Base-by-base conservation (phyloP, 2,888 invertebrate species). In the Amaurobius ferox region DNA sequence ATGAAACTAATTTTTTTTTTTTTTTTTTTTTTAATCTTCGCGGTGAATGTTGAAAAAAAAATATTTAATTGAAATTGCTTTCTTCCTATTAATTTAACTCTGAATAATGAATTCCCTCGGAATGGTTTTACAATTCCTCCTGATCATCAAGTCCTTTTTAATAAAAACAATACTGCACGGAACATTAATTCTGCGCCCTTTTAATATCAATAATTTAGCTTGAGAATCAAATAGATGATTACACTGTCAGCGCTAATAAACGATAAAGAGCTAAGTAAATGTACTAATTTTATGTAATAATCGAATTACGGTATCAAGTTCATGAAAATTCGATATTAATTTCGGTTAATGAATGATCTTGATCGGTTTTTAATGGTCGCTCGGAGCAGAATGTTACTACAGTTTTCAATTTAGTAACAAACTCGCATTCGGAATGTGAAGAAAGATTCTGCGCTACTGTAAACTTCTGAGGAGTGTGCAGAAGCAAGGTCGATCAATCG, bases 41-140 rank as follows among this genome's bases (percentile, higher is more conserved):
- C 1, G 23, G 23, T 23, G 23, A 55, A 9, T 16, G n/a, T 16
- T 44, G 7, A 7, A 16, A 44, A 13, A 44, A 44, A 44, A 55
- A 55, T 16, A 55, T 23, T 55, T 44, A 16, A 44, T 44, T 44
- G 44, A 55, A 55, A 55, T 55, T 55, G 23, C 55, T 55, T 55
- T 23, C 23, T 11, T 11, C 23, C 23, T 55, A 55, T n/a, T 55
- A 23, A 55, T 55, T 11, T 23, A 55, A 5, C 3, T 2, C 5
- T 55, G 23, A 55, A 55, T 55, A 55, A 55, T 55, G 55, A 55
- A 19, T 55, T n/a, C 23, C 19, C 44, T 16, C 44, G 2, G 55
- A 55, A 23, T 55, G 19, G 23, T 55, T 55, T 55, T 55, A 55
- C 55, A 16, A 16, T 16, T 55, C 5, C 16, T 55, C 55, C 5